Evolutionary conservation across 2,113 vertebrate species (phyloP), one percentile per base, ranked within the genome.

Genomic region (Tretioscincus oriximinensis): DNA sequence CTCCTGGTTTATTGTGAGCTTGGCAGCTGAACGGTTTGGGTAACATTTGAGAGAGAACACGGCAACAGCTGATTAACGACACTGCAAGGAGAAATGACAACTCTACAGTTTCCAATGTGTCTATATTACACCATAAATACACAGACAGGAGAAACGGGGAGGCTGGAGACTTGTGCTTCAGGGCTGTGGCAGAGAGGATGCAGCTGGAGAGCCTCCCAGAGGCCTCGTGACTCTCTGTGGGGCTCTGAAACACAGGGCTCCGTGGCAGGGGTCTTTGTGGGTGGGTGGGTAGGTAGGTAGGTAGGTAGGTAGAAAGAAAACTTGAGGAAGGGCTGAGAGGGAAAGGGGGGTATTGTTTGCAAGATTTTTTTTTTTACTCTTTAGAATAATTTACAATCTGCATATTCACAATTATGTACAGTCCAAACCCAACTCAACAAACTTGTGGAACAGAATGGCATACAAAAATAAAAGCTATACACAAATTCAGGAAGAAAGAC

Each of bases 401-500:
- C 94, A 76, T 96, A 96, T 95, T 96, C 84, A 97, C 94, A 96
- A 84, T 75, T 97, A 97, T 97, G 75, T 97, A 97, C 96, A 97
- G 76, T 82, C 80, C 77, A 75, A 83, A 86, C 76, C 81, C 75
- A 77, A 87, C 81, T 81, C 86, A 69, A 83, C 51, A 47, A 68
- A 78, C 51, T 60, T n/a, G 12, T 73, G 10, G 93, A 96, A 93
- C 92, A 91, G 89, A 95, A 96, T 93, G 90, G 93, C 70, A n/a
- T 97, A 96, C 94, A 96, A 97, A 97, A 96, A 95, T 96, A 96
- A 96, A 95, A 96, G 96, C 96, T 97, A 96, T 97, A 96, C 95
- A 76, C 49, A 78, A 73, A 77, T 58, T 41, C 49, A 77, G 81
- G 41, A 54, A 58, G 45, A 54, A 77, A 76, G 51, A 35, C 29